Base-by-base conservation (phyloP, 2,113 vertebrate species). In the Philantomba maxwellii region DNA sequence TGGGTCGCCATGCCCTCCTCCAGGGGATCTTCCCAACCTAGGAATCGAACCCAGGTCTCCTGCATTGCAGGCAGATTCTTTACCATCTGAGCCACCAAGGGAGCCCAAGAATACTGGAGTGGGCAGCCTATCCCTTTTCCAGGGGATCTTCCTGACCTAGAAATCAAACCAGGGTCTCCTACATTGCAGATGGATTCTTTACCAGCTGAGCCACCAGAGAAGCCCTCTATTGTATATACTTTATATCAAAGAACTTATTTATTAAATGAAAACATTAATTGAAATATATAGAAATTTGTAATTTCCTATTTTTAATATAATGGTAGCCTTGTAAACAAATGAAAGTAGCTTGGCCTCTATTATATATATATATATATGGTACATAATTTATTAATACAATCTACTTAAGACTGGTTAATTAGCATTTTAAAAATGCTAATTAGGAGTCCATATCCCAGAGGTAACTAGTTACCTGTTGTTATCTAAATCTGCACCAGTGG, bases 221-320 rank as follows among this genome's bases (percentile, higher is more conserved):
- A 70, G n/a, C 64, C n/a, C n/a, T 91, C 78, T 92, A 33, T 80
- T 82, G 47, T 80, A n/a, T 51, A 45, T 45, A 77, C 13, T 23
- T 81, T 53, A 53, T 87, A n/a, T 51, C 7, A 45, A 91, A 84
- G 28, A 4, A 36, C 28, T 90, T 55, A 81, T 84, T 89, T 77
- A 86, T 93, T 80, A 93, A 93, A 77, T 93, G 3, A 91, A 73
- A 75, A 26, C 8, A 70, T 88, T 91, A 16, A 25, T 3, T 70
- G 64, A 88, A 81, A 87, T 85, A 55, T 73, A 43, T 7, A 91
- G 25, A 87, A 89, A 77, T 81, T 28, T 77, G 21, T 49, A 39
- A 87, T 33, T 84, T 95, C 14, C 28, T 64, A 33, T 73, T 78
- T 94, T 94, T 58, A 94, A 55, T 89, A 73, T 87, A 84, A 95